phyloP scores from a whole-genome alignment of 2,888 invertebrate genomes.

The Lamellibrachia satsuma region DNA sequence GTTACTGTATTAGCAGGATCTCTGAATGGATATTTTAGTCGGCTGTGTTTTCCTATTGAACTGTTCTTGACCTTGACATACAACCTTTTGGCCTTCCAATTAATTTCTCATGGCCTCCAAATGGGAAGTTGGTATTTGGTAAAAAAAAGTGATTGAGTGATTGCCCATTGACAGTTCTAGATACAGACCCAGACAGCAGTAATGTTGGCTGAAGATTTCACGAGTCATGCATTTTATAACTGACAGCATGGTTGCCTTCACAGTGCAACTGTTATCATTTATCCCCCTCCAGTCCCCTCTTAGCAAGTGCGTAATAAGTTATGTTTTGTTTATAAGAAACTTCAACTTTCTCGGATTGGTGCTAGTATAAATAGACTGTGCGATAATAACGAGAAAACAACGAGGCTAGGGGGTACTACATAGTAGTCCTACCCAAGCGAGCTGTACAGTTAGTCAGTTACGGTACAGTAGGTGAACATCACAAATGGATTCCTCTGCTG shows the following conservation, averaged over 20 bases:
- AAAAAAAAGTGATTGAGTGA: not conserved
- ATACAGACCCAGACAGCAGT: not conserved
- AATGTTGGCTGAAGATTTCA: not conserved
- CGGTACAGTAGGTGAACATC: not conserved
- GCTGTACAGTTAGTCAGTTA: not conserved
- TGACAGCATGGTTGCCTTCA: not conserved
- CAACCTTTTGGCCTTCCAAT: not conserved
- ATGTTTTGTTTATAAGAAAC: conserved; percentile 4
- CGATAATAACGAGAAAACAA: not conserved
- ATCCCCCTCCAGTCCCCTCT: not conserved
- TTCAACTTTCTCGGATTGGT: not conserved
- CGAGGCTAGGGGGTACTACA: not conserved
- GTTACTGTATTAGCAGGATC: not conserved
- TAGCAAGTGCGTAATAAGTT: not conserved
- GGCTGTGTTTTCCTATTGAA: not conserved
- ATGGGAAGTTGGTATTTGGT: not conserved
- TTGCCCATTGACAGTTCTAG: not conserved
- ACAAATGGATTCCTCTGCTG: not conserved
- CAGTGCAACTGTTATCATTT: not conserved
- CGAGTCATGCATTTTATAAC: not conserved
- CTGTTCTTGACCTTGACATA: not conserved
- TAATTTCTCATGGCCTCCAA: not conserved
- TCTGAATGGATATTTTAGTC: conserved; percentile 3
- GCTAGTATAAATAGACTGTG: not conserved
- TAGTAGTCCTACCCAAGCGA: not conserved